Base-by-base conservation (phyloP, 2,888 invertebrate species). In the Platypus cylindrus region DNA sequence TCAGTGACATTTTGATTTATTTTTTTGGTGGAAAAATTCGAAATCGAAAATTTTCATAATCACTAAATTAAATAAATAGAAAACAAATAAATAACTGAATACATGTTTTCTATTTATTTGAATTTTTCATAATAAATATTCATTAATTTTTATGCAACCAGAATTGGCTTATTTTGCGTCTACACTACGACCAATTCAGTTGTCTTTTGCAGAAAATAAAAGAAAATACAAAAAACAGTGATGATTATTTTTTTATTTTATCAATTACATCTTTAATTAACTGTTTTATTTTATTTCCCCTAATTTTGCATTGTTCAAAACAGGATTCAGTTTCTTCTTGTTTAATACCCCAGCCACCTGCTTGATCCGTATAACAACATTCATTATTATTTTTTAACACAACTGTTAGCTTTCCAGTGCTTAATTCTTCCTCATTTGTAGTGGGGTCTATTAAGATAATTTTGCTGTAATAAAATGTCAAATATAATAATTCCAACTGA, bases 371-470 rank as follows among this genome's bases (percentile, higher is more conserved):
- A 33, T 71, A 74, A 59, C 76, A 78, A 9, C 78, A 55, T 41
- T 60, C 51, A 29, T 70, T 63, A 30, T 69, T 63, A 41, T 73
- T 68, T 45, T 75, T 75, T 43, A 73, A 70, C 28, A 77, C 78
- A 26, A 85, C 63, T 36, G 77, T 78, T 32, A 81, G 55, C 45
- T 69, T 70, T n/a, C 78, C 75, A 34, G 73, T 70, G 49, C 78
- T 73, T 47, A 83, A 67, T 46, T 68, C 69, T 64, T 87, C 87
- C 64, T 89, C 89, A 59, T 85, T 83, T n/a, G 69, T 63, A 22
- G 81, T 77, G 17, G 87, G 87, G 59, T 89, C 87, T n/a, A 71
- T 71, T 45, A 85, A 56, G 29, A 82, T 58, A 20, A 74, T 62
- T 47, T 71, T 68, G 40, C 82, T 82, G 54, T 34, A 71, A 70